These are phyloP conservation scores for Aphelinus atriplicis DNA, from an alignment of 1,140 invertebrate species.

Conservation along the genomic window DNA sequence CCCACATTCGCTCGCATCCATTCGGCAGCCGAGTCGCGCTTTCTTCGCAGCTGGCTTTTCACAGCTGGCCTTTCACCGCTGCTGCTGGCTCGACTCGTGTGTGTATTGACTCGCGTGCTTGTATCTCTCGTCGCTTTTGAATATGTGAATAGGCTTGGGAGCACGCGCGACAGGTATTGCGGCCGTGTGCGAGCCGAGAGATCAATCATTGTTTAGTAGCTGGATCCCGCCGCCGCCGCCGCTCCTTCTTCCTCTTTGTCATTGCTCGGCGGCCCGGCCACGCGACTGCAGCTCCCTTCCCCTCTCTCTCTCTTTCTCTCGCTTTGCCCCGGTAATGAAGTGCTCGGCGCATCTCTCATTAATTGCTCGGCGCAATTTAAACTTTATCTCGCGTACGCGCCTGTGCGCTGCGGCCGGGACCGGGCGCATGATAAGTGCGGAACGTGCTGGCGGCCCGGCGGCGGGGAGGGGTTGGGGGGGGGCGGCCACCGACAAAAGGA, in stretches of 20 bases:
- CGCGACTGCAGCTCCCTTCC: no score
- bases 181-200: background rate
- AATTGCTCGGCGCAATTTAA: slow-evolving; percentile 11
- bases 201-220: slow-evolving; percentile 20
- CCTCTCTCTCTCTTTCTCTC: no score
- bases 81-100: background rate
- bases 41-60: no score
- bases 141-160: no score
- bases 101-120: no score
- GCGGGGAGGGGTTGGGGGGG: background rate
- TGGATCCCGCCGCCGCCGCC: background rate
- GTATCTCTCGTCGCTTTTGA: no score
- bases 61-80: no score
- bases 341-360: slow-evolving; percentile 16
- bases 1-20: no score
- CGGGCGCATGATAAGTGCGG: slow-evolving; percentile 13
- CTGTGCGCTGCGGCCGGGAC: background rate
- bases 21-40: no score
- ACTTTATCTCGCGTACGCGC: background rate
- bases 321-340: background rate
- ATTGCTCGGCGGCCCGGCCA: background rate
- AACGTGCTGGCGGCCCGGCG: background rate
- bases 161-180: no score
- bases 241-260: background rate
- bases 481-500: background rate